These are phyloP conservation scores for Ceratosolen fusciceps DNA, from an alignment of 1,140 invertebrate genomes.

Conservation along the genomic window DNA sequence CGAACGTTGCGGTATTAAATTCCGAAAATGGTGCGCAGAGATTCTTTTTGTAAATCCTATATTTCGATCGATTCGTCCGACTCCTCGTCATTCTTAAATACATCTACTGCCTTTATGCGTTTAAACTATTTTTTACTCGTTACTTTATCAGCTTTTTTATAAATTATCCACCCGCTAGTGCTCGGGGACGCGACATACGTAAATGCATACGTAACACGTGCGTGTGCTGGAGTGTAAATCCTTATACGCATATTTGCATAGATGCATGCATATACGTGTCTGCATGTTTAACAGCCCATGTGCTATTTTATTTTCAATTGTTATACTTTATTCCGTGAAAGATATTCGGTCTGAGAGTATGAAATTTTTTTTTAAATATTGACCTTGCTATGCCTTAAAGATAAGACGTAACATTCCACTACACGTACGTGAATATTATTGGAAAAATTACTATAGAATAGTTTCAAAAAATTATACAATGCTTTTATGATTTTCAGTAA, in stretches of 20 bases:
- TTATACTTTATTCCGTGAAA: neutral
- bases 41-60: neutral
- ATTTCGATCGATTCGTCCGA: neutral
- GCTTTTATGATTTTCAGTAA: neutral
- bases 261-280: too few relatives aligned
- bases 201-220: too few relatives aligned
- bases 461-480: neutral
- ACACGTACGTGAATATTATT: neutral
- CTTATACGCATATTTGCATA: too few relatives aligned
- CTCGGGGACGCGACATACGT: too few relatives aligned
- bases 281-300: neutral
- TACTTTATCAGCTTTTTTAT: neutral
- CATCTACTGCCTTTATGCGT: neutral
- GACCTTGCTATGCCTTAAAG: neutral
- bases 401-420: neutral
- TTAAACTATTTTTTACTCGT: neutral
- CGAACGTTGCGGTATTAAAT: slow-evolving; percentile 7
- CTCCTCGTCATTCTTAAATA: neutral
- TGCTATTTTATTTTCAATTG: neutral
- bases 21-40: slow-evolving; percentile 6
- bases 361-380: neutral
- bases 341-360: neutral
- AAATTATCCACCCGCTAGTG: neutral
- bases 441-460: neutral
- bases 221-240: too few relatives aligned